These are phyloP conservation scores for Drosophila tanythrix DNA, from an alignment of 2,888 invertebrate genomes.

Conservation along the genomic window DNA sequence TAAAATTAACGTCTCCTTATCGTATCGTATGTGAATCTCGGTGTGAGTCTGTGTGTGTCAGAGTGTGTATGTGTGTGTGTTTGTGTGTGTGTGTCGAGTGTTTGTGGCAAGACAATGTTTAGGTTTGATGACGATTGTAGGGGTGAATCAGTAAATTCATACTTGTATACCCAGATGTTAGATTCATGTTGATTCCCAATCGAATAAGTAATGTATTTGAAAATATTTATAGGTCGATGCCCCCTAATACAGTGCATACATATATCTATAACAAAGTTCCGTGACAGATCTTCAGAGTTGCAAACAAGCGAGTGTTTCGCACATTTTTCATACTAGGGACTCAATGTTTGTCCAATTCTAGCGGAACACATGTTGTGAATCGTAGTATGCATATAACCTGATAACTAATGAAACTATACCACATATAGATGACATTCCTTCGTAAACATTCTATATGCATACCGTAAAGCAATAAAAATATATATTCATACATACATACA, in stretches of 20 bases:
- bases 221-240: slow-evolving; percentile 8
- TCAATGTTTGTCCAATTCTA: slow-evolving; percentile 21
- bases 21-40: slow-evolving; percentile 3
- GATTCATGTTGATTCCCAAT: slow-evolving; percentile 31
- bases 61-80: not conserved
- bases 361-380: slow-evolving; percentile 43
- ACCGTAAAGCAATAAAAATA: slow-evolving; percentile 1
- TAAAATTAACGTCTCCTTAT: not conserved
- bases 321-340: slow-evolving; percentile 7
- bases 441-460: slow-evolving; percentile 26
- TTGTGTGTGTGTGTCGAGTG: not conserved
- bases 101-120: not conserved
- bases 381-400: slow-evolving; percentile 27
- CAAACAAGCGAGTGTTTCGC: not conserved
- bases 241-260: slow-evolving; percentile 4
- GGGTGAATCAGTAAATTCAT: slow-evolving; percentile 4
- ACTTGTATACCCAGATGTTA: slow-evolving; percentile 30
- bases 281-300: not conserved
- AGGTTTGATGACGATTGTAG: slow-evolving; percentile 20
- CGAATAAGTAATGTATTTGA: slow-evolving; percentile 9
- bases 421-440: slow-evolving; percentile 25
- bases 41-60: not conserved
- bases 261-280: slow-evolving; percentile 13
- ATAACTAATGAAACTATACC: slow-evolving; percentile 26
- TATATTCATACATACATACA: slow-evolving; percentile 3